Evolutionary conservation across 2,113 vertebrate genomes (phyloP).

Genomic region (Anguilla rostrata): DNA sequence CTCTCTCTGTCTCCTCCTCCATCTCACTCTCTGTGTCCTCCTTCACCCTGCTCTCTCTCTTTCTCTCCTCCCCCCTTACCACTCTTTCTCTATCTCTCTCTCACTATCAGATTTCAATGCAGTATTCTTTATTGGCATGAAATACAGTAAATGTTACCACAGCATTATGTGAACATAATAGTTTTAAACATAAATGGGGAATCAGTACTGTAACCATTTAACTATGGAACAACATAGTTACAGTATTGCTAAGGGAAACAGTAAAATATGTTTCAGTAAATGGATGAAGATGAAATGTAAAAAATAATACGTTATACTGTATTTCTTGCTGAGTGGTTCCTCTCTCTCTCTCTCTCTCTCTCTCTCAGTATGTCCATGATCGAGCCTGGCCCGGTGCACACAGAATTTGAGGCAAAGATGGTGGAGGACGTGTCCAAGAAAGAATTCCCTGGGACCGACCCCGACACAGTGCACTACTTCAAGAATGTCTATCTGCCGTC

Average conservation of each 20-base stretch:
- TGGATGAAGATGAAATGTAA: no score
- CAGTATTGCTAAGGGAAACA: no score
- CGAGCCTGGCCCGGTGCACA: slow-evolving; percentile 72
- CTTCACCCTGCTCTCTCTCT: neutral
- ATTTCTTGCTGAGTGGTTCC: neutral
- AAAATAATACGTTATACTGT: neutral
- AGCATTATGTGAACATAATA: no score
- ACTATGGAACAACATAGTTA: no score
- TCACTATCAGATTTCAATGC: neutral
- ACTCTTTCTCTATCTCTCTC: neutral
- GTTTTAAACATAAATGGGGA: no score
- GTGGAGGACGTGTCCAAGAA: slow-evolving; percentile 66
- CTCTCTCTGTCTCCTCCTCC: neutral
- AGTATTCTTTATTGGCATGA: no score
- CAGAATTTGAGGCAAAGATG: slow-evolving; percentile 75
- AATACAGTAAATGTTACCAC: no score
- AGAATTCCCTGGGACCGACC: slow-evolving; percentile 60
- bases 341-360: neutral
- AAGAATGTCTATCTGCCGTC: slow-evolving; percentile 71
- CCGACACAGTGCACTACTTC: slow-evolving; percentile 67
- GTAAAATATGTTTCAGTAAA: no score
- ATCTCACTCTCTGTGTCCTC: neutral
- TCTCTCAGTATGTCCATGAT: slow-evolving; percentile 66
- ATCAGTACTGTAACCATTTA: no score
- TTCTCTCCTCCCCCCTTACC: neutral